Evolutionary conservation across 2,797 vertebrate species (phyloP).

Genomic region (Oreochromis grahami): DNA sequence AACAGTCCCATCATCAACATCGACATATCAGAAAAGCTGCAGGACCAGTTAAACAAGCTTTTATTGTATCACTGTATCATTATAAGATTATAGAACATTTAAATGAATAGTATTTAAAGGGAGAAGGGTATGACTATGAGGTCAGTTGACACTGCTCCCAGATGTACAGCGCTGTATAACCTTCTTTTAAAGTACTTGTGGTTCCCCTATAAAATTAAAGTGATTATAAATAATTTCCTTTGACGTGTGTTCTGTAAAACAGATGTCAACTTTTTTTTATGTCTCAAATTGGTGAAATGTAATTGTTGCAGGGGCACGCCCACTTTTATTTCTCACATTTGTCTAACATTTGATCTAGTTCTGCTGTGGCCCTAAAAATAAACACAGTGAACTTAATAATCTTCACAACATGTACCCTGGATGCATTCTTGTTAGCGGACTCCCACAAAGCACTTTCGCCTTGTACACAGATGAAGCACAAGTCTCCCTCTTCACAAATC

Average conservation of each 20-base stretch:
- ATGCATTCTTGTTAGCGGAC: background rate
- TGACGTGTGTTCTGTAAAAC: constrained; percentile 20
- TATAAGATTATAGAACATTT: constrained; percentile 80
- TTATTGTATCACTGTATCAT: constrained; percentile 84
- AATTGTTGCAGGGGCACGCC: background rate
- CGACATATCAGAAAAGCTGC: constrained; percentile 83
- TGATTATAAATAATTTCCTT: constrained; percentile 41
- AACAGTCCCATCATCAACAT: constrained; percentile 63
- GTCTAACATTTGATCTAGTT: background rate
- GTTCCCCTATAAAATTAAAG: constrained; percentile 73
- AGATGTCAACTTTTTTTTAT: background rate
- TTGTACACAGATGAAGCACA: background rate
- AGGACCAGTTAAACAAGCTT: constrained; percentile 83
- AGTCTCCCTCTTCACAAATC: background rate
- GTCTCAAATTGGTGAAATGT: background rate
- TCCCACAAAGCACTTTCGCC: background rate
- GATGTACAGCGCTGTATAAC: constrained; percentile 76
- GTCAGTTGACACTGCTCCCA: constrained; percentile 80
- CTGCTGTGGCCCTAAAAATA: background rate
- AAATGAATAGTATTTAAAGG: constrained; percentile 86
- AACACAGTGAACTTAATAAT: background rate
- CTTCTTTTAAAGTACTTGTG: constrained; percentile 76
- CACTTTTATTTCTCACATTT: background rate
- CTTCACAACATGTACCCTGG: background rate
- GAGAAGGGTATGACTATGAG: constrained; percentile 81